phyloP scores from a whole-genome alignment of 1,140 invertebrate genomes.

The Cotesia glomerata region DNA sequence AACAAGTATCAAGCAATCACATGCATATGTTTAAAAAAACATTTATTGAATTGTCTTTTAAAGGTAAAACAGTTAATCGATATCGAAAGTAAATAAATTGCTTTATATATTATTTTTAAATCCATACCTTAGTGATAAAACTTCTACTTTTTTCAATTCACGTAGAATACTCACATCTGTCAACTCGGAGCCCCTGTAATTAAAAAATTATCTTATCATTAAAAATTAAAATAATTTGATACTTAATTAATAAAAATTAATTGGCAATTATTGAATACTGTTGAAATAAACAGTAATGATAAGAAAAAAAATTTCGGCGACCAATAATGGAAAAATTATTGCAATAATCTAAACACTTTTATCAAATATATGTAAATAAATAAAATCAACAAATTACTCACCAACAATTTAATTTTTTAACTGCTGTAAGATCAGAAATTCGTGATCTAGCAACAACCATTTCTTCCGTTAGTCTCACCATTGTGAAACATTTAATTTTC shows the following conservation, averaged over 20 bases:
- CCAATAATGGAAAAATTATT: neutral
- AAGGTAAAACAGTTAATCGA: neutral
- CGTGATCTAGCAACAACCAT: slow-evolving; percentile 90
- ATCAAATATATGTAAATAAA: slow-evolving; percentile 7
- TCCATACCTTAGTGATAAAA: slow-evolving; percentile 78
- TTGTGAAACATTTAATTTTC: slow-evolving; percentile 47
- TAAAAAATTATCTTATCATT: slow-evolving; percentile 46
- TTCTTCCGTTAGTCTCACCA: slow-evolving; percentile 86
- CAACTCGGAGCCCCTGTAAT: slow-evolving; percentile 78
- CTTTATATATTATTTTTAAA: neutral
- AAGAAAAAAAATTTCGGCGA: too few relatives aligned
- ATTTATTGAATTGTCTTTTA: neutral
- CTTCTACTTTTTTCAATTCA: slow-evolving; percentile 80
- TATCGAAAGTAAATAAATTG: neutral
- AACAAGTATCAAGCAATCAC: neutral
- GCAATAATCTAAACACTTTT: neutral
- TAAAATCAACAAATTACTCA: slow-evolving; percentile 61
- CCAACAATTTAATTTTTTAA: slow-evolving; percentile 92
- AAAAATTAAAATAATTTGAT: neutral
- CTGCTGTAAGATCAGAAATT: slow-evolving; percentile 79
- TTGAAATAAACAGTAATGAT: too few relatives aligned
- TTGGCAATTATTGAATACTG: too few relatives aligned
- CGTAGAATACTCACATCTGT: slow-evolving; percentile 78
- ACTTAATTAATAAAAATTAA: neutral
- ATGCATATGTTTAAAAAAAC: neutral